A percentile compares a stretch with the other conserved stretches of the same genome.
Conservation (phyloP, 2,797 vertebrate species). For the Acanthopagrus latus region DNA sequence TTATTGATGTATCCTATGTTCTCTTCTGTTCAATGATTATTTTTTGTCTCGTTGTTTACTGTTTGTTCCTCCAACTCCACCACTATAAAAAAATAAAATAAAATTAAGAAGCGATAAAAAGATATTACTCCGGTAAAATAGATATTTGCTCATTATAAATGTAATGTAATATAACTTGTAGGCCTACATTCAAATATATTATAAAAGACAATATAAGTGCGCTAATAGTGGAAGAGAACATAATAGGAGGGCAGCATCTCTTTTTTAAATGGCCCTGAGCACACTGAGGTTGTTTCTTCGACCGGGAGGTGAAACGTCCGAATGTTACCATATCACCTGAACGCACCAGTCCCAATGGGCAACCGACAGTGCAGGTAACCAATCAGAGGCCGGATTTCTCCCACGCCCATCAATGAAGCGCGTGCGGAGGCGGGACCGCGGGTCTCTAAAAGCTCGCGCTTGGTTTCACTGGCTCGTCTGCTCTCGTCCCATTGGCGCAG, state of each 20-base stretch:
- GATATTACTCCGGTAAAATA: neutral
- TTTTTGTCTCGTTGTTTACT: neutral
- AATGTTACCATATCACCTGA: neutral
- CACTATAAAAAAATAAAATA: neutral
- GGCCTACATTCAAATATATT: neutral
- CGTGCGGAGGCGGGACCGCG: constrained; percentile 74
- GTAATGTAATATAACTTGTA: too few relatives aligned
- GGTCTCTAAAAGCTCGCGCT: constrained; percentile 77
- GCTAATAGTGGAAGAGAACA: neutral
- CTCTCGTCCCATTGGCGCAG: constrained; percentile 87
- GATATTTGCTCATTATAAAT: too few relatives aligned
- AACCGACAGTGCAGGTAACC: constrained; percentile 75
- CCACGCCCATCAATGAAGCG: constrained; percentile 65
- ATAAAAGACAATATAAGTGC: neutral
- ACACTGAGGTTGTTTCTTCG: neutral
- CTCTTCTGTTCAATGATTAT: too few relatives aligned
- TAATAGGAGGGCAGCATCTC: neutral
- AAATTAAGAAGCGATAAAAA: neutral
- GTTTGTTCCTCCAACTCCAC: neutral
- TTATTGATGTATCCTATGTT: neutral
- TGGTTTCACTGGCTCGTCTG: constrained; percentile 87
- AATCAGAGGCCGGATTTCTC: constrained; percentile 76
- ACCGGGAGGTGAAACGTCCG: neutral
- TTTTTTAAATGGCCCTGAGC: neutral
- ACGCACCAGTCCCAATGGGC: constrained; percentile 50